Conservation (phyloP, 2,113 vertebrate genomes). For the Maccullochella peelii region DNA sequence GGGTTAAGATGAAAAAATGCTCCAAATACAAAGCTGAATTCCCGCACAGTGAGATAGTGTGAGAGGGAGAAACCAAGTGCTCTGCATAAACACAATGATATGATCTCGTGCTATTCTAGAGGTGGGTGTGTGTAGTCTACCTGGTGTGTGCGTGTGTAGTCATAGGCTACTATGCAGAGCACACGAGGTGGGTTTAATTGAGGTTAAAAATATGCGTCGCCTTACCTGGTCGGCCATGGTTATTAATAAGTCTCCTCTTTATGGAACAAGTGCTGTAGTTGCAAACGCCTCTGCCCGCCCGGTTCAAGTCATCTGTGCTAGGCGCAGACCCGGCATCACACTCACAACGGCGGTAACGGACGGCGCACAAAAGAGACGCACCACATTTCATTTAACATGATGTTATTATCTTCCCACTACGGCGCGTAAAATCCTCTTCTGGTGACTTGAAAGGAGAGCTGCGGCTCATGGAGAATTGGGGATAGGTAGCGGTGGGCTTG, state of each 20-base stretch:
- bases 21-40: constrained; percentile 5
- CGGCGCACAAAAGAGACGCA: constrained; percentile 60
- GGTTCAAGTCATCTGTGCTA: constrained; percentile 73
- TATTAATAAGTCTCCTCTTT: constrained; percentile 60
- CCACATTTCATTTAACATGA: constrained; percentile 40
- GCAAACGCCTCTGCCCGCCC: constrained; percentile 33
- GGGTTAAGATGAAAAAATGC: background rate
- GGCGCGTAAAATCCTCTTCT: constrained; percentile 52
- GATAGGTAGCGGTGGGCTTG: constrained; percentile 7
- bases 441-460: constrained; percentile 28
- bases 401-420: constrained; percentile 33
- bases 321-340: constrained; percentile 48
- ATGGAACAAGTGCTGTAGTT: constrained; percentile 56
- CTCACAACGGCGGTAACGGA: constrained; percentile 48
- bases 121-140: constrained; percentile 22
- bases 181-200: constrained; percentile 3
- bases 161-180: constrained; percentile 27
- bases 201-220: background rate
- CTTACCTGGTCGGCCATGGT: constrained; percentile 86
- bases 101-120: background rate
- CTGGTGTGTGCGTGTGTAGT: constrained; percentile 1
- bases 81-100: background rate
- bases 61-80: constrained; percentile 10
- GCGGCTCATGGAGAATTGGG: constrained; percentile 27
- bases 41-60: background rate